Evolutionary conservation across 2,888 invertebrate species (phyloP).

Genomic region (Cyaniris semiargus): DNA sequence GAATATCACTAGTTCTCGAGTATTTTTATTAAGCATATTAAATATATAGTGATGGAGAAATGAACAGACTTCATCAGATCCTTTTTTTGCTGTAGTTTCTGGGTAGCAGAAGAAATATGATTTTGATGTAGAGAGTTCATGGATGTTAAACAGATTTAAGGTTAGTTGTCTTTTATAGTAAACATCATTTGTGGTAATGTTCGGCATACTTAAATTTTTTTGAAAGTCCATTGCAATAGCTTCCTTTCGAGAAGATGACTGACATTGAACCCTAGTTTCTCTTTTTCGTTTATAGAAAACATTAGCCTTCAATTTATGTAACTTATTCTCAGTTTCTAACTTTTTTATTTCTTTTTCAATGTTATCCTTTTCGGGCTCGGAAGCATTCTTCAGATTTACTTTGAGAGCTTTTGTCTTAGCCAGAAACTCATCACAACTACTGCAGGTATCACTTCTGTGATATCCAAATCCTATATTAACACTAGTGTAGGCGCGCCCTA

Average conservation of each 20-base stretch:
- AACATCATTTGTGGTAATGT: not conserved
- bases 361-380: constrained; percentile 35
- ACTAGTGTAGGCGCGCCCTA: no score
- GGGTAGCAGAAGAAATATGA: constrained; percentile 46
- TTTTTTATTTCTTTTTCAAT: constrained; percentile 39
- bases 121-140: constrained; percentile 39
- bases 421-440: not conserved
- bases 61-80: constrained; percentile 28
- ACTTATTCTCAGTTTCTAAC: constrained; percentile 40
- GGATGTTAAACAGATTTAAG: constrained; percentile 44
- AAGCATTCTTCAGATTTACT: not conserved
- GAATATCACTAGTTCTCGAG: not conserved
- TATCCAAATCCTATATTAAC: constrained; percentile 8
- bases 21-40: constrained; percentile 32
- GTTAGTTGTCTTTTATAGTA: not conserved
- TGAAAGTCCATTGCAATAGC: constrained; percentile 41
- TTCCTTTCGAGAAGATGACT: constrained; percentile 36
- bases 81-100: constrained; percentile 45
- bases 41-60: constrained; percentile 23
- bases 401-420: not conserved
- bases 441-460: not conserved
- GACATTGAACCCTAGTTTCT: constrained; percentile 35
- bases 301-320: constrained; percentile 35
- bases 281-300: constrained; percentile 40
- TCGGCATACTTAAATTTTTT: constrained; percentile 38